A percentile compares a stretch with the other conserved stretches of the same genome.
These are phyloP conservation scores for Fringilla coelebs DNA, from an alignment of 2,797 vertebrate genomes.

Conservation along the genomic window DNA sequence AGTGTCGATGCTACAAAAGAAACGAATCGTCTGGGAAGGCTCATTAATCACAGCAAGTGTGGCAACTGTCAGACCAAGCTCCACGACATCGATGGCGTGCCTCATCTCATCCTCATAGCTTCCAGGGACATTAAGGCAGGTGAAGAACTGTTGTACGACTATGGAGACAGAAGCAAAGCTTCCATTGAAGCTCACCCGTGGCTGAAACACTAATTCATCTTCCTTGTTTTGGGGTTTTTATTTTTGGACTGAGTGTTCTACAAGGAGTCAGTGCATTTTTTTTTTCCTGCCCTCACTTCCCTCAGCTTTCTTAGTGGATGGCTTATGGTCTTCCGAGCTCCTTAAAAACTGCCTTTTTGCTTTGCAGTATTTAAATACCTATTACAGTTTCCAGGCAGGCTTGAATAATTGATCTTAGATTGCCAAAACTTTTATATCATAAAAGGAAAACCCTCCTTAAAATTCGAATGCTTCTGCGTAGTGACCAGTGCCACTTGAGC, in stretches of 20 bases:
- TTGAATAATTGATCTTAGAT: slow-evolving; percentile 72
- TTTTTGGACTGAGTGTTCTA: slow-evolving; percentile 47
- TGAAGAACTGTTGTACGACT: slow-evolving; percentile 94
- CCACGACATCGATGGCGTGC: slow-evolving; percentile 83
- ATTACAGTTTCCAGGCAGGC: slow-evolving; percentile 64
- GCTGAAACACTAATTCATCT: slow-evolving; percentile 83
- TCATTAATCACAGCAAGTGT: slow-evolving; percentile 94
- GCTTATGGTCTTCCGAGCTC: slow-evolving; percentile 66
- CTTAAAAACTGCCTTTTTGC: slow-evolving; percentile 70
- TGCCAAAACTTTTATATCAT: slow-evolving; percentile 70
- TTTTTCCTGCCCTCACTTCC: neutral
- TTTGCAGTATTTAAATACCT: slow-evolving; percentile 70
- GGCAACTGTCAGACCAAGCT: slow-evolving; percentile 94
- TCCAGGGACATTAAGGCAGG: slow-evolving; percentile 84
- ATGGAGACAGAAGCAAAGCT: slow-evolving; percentile 90
- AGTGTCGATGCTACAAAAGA: slow-evolving; percentile 94
- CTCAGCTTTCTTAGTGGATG: slow-evolving; percentile 65
- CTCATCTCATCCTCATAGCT: slow-evolving; percentile 93
- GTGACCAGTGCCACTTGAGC: slow-evolving; percentile 74
- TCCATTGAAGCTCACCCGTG: slow-evolving; percentile 90
- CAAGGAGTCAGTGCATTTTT: slow-evolving; percentile 34
- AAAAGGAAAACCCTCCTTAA: slow-evolving; percentile 46
- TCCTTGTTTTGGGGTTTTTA: neutral
- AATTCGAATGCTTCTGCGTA: slow-evolving; percentile 79
- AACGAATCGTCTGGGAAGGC: slow-evolving; percentile 84